A percentile compares a stretch with the other conserved stretches of the same genome.
Conservation (phyloP, 2,888 invertebrate genomes). For the Chalcis sispes region DNA sequence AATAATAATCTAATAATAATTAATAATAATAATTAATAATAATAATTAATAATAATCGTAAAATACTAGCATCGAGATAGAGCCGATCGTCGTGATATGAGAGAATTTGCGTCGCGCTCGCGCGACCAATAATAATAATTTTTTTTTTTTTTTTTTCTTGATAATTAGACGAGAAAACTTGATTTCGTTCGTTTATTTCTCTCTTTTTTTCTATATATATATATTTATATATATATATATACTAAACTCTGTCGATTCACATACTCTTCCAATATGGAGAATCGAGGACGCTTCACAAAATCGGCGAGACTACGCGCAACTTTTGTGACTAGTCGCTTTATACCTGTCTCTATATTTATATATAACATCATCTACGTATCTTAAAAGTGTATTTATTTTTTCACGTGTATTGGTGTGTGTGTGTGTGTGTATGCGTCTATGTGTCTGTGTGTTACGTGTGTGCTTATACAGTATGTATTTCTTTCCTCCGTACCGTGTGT, state of each 20-base stretch:
- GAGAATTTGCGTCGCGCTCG: conserved; percentile 58
- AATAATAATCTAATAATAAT: conserved; percentile 70
- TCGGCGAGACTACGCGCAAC: conserved; percentile 57
- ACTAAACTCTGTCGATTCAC: conserved; percentile 50
- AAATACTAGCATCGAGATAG: conserved; percentile 66
- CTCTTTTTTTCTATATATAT: conserved; percentile 54
- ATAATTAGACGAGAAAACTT: conserved; percentile 55
- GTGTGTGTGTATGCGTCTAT: conserved; percentile 21
- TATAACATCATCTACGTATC: conserved; percentile 53
- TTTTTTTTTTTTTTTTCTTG: conserved; percentile 55
- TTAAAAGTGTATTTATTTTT: conserved; percentile 17
- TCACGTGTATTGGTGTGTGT: conserved; percentile 25
- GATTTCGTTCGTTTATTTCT: conserved; percentile 55
- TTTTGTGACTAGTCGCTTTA: conserved; percentile 58
- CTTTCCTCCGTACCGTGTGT: conserved; percentile 43
- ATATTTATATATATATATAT: conserved; percentile 48
- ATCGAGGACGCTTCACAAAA: conserved; percentile 59
- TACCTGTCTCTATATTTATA: conserved; percentile 40
- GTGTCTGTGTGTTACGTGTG: conserved; percentile 32
- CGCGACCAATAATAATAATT: conserved; percentile 45
- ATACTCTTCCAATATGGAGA: conserved; percentile 54
- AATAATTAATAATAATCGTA: conserved; percentile 67
- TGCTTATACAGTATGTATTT: conserved; percentile 18
- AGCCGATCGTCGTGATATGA: conserved; percentile 61
- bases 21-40: conserved; percentile 62